Conservation (phyloP, 2,113 vertebrate species). For the Ctenomys sociabilis region DNA sequence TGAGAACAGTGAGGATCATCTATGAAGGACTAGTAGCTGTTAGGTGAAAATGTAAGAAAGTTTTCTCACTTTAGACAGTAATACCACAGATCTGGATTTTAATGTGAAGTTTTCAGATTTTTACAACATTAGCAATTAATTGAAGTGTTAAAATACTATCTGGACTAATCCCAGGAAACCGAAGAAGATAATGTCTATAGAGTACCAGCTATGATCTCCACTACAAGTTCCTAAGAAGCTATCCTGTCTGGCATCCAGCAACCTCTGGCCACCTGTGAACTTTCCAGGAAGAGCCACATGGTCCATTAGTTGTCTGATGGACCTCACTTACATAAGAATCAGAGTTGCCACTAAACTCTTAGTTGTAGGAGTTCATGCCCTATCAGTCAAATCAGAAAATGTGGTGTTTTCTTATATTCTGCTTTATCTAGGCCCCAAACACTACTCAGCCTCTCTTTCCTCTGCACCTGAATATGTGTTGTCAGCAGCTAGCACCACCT, state of each 20-base stretch:
- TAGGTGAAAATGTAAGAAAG: background rate
- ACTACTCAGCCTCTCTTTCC: background rate
- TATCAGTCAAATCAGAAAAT: constrained; percentile 44
- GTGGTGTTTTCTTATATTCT: constrained; percentile 45
- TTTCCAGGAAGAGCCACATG: background rate
- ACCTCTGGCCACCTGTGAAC: background rate
- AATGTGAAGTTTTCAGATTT: constrained; percentile 9
- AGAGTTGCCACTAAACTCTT: constrained; percentile 23
- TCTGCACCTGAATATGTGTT: constrained; percentile 33
- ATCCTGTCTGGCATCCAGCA: background rate
- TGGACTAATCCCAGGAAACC: background rate
- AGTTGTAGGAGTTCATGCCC: background rate
- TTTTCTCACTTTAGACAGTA: constrained; percentile 9
- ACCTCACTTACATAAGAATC: background rate
- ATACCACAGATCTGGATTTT: background rate
- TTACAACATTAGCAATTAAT: background rate
- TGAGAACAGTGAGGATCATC: background rate
- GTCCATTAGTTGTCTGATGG: background rate
- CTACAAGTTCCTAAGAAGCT: background rate
- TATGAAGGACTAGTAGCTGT: background rate
- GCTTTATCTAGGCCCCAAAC: background rate
- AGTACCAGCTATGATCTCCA: background rate
- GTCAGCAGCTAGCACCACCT: constrained; percentile 50
- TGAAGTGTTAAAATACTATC: background rate
- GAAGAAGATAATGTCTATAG: background rate